Conservation (phyloP, 2,888 invertebrate genomes). For the Athetis lepigone region DNA sequence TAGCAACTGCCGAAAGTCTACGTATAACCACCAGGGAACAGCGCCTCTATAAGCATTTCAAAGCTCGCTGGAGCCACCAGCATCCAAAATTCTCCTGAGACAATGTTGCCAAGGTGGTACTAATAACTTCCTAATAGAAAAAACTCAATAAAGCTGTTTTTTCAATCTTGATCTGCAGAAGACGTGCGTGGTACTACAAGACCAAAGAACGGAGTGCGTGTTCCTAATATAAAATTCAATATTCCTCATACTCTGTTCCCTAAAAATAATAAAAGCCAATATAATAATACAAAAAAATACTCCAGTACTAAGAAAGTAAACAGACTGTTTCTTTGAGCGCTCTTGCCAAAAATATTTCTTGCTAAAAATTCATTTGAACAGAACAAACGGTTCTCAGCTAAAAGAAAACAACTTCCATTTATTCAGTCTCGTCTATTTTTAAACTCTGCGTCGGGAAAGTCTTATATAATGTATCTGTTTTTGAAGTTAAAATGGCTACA, state of each 20-base stretch:
- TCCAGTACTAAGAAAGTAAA: slow-evolving; percentile 24
- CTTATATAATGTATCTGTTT: not conserved
- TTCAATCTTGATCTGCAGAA: not conserved
- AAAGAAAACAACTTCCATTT: slow-evolving; percentile 40
- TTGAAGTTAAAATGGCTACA: not conserved
- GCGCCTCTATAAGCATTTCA: too few relatives aligned
- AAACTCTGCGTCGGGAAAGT: not conserved
- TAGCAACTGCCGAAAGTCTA: too few relatives aligned
- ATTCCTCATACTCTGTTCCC: not conserved
- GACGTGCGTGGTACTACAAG: too few relatives aligned
- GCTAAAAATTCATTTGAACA: slow-evolving; percentile 27
- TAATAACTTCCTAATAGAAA: too few relatives aligned
- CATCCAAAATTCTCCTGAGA: too few relatives aligned
- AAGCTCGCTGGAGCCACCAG: too few relatives aligned
- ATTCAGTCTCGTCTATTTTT: slow-evolving; percentile 20
- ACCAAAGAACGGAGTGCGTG: too few relatives aligned
- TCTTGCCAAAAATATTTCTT: slow-evolving; percentile 31
- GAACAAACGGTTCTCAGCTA: slow-evolving; percentile 25
- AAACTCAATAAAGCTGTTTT: too few relatives aligned
- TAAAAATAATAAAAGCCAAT: slow-evolving; percentile 6
- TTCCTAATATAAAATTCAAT: not conserved
- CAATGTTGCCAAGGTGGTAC: too few relatives aligned
- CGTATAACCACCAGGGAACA: too few relatives aligned
- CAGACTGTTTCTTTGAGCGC: slow-evolving; percentile 18
- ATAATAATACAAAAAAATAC: slow-evolving; percentile 23